These are phyloP conservation scores for Eurytoma californica DNA, from an alignment of 2,888 invertebrate genomes.

Conservation along the genomic window DNA sequence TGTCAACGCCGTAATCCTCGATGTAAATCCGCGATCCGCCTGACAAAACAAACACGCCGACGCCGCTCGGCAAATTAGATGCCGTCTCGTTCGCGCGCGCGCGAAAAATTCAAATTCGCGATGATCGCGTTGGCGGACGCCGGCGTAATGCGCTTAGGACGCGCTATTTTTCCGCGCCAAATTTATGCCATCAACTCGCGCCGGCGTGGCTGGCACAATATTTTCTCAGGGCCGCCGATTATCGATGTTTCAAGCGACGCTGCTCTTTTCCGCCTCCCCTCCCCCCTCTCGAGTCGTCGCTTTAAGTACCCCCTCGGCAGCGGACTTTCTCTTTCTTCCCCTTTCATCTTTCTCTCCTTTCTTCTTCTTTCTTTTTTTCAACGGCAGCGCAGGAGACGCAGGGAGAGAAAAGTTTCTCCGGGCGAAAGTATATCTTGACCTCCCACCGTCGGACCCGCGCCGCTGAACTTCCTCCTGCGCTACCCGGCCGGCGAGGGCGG, in stretches of 20 bases:
- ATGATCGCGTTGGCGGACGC: conserved; percentile 25
- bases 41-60: conserved; percentile 51
- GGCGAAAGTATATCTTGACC: conserved; percentile 49
- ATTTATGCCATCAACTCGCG: conserved; percentile 68
- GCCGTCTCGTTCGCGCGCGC: conserved; percentile 9
- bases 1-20: too few relatives aligned
- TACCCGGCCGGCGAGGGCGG: background rate
- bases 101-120: conserved; percentile 50
- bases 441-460: conserved; percentile 21
- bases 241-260: conserved; percentile 31
- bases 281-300: conserved; percentile 4
- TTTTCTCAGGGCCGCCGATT: conserved; percentile 62
- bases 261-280: conserved; percentile 3
- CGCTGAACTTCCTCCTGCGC: conserved; percentile 42
- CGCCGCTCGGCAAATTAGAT: conserved; percentile 49
- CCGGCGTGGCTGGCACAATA: conserved; percentile 63
- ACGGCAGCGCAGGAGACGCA: conserved; percentile 18
- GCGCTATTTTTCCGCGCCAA: conserved; percentile 68
- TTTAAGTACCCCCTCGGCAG: conserved; percentile 30
- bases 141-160: conserved; percentile 70
- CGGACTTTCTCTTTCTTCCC: conserved; percentile 51
- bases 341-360: background rate
- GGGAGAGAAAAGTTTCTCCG: conserved; percentile 60
- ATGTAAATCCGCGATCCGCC: conserved; percentile 57
- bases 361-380: conserved; percentile 9